Evolutionary conservation across 2,888 invertebrate genomes (phyloP).

Genomic region (Cosmorhoe ocellata): DNA sequence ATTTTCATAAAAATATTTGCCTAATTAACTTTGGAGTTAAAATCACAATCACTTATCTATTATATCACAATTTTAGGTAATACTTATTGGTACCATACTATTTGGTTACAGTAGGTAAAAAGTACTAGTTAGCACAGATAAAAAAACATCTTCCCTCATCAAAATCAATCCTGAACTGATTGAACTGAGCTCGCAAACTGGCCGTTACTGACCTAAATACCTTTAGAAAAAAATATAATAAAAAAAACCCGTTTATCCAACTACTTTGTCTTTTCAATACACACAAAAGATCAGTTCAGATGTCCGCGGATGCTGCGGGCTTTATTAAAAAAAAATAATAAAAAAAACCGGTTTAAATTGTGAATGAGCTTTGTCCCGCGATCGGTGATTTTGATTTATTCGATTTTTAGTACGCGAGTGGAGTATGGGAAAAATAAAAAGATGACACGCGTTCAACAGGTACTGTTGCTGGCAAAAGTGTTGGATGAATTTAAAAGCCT

Average conservation of each 20-base stretch:
- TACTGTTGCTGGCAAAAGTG: slow-evolving; percentile 56
- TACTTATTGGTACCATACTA: no score
- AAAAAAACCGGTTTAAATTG: slow-evolving; percentile 69
- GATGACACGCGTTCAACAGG: slow-evolving; percentile 74
- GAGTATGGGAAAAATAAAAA: slow-evolving; percentile 68
- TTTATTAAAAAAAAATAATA: slow-evolving; percentile 46
- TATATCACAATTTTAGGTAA: no score
- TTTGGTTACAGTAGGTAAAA: no score
- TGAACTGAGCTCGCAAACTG: slow-evolving; percentile 43
- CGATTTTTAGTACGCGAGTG: slow-evolving; percentile 73
- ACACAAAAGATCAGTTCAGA: slow-evolving; percentile 71
- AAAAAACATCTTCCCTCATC: slow-evolving; percentile 23
- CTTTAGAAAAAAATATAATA: slow-evolving; percentile 44
- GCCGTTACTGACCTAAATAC: slow-evolving; percentile 76
- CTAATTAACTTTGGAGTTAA: no score
- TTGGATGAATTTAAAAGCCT: slow-evolving; percentile 6
- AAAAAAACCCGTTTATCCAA: slow-evolving; percentile 69
- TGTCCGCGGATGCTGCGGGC: slow-evolving; percentile 75
- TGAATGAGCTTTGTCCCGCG: slow-evolving; percentile 74
- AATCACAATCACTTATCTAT: no score
- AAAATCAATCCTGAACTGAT: slow-evolving; percentile 53
- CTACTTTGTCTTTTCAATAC: slow-evolving; percentile 68
- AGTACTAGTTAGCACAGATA: no score
- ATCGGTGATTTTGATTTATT: slow-evolving; percentile 82
- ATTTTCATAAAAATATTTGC: no score